Evolutionary conservation across 2,888 invertebrate genomes (phyloP), one percentile per base, ranked within the genome.

Genomic region (Caradrina clavipalpis): DNA sequence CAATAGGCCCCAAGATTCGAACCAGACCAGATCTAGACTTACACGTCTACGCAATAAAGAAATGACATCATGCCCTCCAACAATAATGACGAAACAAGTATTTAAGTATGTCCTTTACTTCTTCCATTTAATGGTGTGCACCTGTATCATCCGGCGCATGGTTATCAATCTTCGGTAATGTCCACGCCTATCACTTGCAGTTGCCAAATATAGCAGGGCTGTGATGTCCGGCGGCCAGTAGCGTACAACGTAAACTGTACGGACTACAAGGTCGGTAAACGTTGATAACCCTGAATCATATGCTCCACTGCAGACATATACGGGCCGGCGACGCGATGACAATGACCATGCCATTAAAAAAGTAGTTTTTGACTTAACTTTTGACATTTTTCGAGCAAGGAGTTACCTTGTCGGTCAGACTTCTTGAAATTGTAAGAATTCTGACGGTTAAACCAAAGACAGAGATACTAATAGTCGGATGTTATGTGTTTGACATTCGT

Each of bases 271-370:
- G 86, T 73, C 78, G 55, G 68, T 64, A 69, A 83, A 68, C 73
- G 69, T 76, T 69, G 78, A 65, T 80, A 78, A 79, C 86, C 83
- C 85, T 86, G 86, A 84, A 69, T 80, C 59, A 67, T 62, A 70
- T 76, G 62, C 69, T 70, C 60, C 65, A 64, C 59, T 57, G 49
- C 61, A 47, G 60, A 63, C 70, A 49, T 70, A 58, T 76, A 73
- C 55, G 71, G 68, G 53, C 55, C 69, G 66, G 51, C 51, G 72
- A 68, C 53, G 67, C 54, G 70, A 66, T 54, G 64, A 69, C 64
- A 74, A 71, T 73, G 69, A 73, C 63, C 22, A 70, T 76, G 50
- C 69, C 70, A 56, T 56, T 57, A 55, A 68, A 62, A 69, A 57
- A 57, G 67, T 49, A 22, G 49, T 49, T 64, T 42, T 55, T 26